phyloP scores from a whole-genome alignment of 2,888 invertebrate species.

The Disparrhopalites patrizii region DNA sequence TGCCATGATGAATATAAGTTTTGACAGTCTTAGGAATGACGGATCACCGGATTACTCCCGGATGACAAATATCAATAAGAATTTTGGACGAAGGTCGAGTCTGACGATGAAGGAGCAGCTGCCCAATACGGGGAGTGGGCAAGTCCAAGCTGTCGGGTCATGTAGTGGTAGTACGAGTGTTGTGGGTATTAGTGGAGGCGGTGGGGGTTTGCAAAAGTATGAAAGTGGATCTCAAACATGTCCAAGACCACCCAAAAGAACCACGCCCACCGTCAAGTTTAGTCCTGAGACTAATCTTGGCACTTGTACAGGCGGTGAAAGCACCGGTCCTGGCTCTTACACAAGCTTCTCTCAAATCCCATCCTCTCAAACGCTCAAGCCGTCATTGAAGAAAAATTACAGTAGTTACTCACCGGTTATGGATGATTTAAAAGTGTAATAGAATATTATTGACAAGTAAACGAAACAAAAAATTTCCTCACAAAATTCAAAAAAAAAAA shows the following conservation, averaged over 20 bases:
- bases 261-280: conserved; percentile 47
- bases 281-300: conserved; percentile 42
- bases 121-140: conserved; percentile 9
- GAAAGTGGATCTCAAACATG: conserved; percentile 45
- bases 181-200: neutral
- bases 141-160: conserved; percentile 2
- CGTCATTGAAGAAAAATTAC: conserved; percentile 46
- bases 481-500: neutral
- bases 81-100: conserved; percentile 39
- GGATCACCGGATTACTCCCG: conserved; percentile 29
- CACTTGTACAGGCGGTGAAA: conserved; percentile 30
- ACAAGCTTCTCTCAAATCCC: conserved; percentile 21
- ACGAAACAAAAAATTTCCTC: neutral
- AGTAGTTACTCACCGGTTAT: conserved; percentile 44
- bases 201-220: conserved; percentile 11
- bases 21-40: conserved; percentile 33
- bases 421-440: conserved; percentile 45
- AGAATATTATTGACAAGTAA: neutral
- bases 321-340: conserved; percentile 7
- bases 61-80: conserved; percentile 28
- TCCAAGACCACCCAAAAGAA: conserved; percentile 45
- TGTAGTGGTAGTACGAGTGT: neutral
- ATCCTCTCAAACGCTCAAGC: conserved; percentile 45
- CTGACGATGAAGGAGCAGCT: conserved; percentile 44
- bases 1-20: conserved; percentile 47